Base-by-base conservation (phyloP, 2,113 vertebrate species). In the Dicerorhinus sumatrensis region DNA sequence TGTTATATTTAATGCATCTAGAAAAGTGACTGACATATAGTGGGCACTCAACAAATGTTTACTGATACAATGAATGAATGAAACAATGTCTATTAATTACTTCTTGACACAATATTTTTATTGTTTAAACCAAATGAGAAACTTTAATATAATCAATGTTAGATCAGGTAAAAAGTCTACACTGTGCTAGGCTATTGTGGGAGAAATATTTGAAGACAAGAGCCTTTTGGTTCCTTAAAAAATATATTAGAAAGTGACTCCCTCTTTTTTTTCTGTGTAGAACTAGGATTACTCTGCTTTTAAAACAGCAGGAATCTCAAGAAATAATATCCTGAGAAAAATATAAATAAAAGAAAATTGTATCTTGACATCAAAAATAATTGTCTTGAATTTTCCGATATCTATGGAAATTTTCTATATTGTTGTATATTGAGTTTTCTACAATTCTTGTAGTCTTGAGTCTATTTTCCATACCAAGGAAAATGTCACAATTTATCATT, bases 281-380 rank as follows among this genome's bases (percentile, higher is more conserved):
- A 91, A 42, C 13, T 25, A 69, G 6, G 3, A 18, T 88, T 83
- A 27, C 0, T 58, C 62, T 17, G 7, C 7, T 11, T 77, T 67
- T 89, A 62, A 6, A 54, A 42, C 23, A 75, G 13, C 7, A 51
- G 33, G 1, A 36, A 92, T 83, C 42, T 91, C 10, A 16, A 88
- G n/a, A 95, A 88, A 89, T 42, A 87, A 79, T 65, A 77, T n/a
- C 12, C 13, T 46, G 33, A 91, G n/a, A 54, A 80, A 94, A 89
- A 90, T 10, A 77, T 33, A 67, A 60, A 82, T 27, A 51, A 70
- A 60, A 54, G 21, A 70, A 80, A 73, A 20, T 21, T 62, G 8
- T 9, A 72, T 77, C 9, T 88, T 58, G 33, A 36, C 7, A 56
- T 2, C 11, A 20, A 88, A 88, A 65, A 83, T 36, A 60, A 83